Base-by-base conservation (phyloP, 1,140 invertebrate genomes). In the Platyura marginata region DNA sequence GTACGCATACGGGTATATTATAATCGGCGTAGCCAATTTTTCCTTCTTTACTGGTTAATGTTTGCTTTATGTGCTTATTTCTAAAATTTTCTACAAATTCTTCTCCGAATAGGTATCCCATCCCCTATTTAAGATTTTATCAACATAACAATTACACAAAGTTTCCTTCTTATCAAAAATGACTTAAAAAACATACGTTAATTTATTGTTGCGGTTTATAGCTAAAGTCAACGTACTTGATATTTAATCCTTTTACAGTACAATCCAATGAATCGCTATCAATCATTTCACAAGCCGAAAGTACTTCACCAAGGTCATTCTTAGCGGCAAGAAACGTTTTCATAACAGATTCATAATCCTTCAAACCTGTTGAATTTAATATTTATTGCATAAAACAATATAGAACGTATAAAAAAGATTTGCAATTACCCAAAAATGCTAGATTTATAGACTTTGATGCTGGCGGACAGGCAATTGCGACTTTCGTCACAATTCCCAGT, bases 241-340 rank as follows among this genome's bases (percentile, higher is more conserved):
- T 46, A n/a, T 73, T 73, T 11, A 80, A 66, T 49, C 79, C 67
- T 9, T 63, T 51, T 1, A 65, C 66, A 2, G 75, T 72, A 36
- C 72, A 65, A 5, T 67, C 62, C 48, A 90, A 58, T 1, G 81
- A 72, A n/a, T 54, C 48, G 19, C 65, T 64, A 59, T 97, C 92
- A 43, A 95, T 82, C 64, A 96, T 76, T 66, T 97, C 92, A 65
- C 86, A 93, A 0, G 92, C 88, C 19, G 91, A 94, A 16, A 98
- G 61, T 46, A 94, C 86, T 67, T 95, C 91, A 2, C 77, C 79
- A 2, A 97, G 64, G 42, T 79, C 72, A 2, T 55, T 56, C 59
- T 81, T 86, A 0, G 84, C 80, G 44, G 71, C 64, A 48, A 72
- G 69, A 51, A 79, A 84, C 2, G 81, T 74, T 49, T 78, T 64